phyloP scores from a whole-genome alignment of 2,797 vertebrate genomes.

The Brotula barbata region DNA sequence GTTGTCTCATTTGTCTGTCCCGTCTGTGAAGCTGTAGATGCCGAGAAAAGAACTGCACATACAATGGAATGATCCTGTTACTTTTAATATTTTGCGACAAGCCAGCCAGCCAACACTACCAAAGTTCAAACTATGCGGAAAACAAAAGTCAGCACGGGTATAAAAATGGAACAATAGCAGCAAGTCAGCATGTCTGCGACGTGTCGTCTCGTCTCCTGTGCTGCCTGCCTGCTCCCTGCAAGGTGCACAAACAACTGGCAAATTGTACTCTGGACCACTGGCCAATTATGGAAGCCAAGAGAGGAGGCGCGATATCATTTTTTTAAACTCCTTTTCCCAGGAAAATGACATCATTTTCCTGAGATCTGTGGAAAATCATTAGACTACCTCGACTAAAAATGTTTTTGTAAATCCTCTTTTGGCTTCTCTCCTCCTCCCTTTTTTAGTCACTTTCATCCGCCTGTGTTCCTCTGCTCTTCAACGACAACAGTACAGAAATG shows the following conservation, averaged over 20 bases:
- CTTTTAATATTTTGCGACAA: conserved; percentile 17
- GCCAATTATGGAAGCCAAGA: too few species aligned
- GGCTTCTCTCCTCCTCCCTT: conserved; percentile 14
- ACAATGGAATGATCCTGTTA: background rate
- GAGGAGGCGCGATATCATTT: too few species aligned
- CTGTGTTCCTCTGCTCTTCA: conserved; percentile 19
- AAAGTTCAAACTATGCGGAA: conserved; percentile 18
- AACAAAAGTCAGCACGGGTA: conserved; percentile 21
- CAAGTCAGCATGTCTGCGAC: conserved; percentile 43
- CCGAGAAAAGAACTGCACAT: too few species aligned
- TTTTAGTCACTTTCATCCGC: conserved; percentile 24
- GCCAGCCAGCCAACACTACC: background rate
- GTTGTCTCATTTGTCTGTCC: conserved; percentile 2
- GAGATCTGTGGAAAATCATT: too few species aligned
- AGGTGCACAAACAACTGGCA: conserved; percentile 56
- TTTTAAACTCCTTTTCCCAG: too few species aligned
- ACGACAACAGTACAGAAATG: conserved; percentile 24
- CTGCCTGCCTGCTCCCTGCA: conserved; percentile 39
- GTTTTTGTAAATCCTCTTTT: too few species aligned
- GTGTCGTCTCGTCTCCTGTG: conserved; percentile 37
- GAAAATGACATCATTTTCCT: too few species aligned
- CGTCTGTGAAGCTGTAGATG: conserved; percentile 3
- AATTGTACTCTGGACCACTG: conserved; percentile 32
- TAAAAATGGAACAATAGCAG: conserved; percentile 36
- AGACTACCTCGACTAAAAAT: too few species aligned